Evolutionary conservation across 1,140 invertebrate species (phyloP).

Genomic region (Heliconius congener): DNA sequence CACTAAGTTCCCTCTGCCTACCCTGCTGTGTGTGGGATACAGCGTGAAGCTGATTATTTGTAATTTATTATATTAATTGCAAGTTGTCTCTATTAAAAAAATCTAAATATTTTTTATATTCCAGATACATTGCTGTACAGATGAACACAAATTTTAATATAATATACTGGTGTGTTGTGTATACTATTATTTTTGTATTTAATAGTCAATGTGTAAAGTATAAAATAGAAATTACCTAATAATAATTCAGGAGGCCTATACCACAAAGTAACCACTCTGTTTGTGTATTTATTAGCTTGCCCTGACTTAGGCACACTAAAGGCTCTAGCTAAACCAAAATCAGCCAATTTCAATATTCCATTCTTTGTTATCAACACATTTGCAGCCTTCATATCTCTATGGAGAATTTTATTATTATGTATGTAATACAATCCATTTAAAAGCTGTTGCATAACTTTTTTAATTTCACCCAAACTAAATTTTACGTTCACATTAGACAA

Average conservation of each 20-base stretch:
- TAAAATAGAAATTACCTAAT: slow-evolving; percentile 53
- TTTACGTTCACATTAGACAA: slow-evolving; percentile 98
- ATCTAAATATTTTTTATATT: too few species aligned
- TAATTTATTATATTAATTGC: too few species aligned
- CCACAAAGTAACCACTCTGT: slow-evolving; percentile 98
- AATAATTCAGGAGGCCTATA: slow-evolving; percentile 93
- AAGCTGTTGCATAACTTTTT: slow-evolving; percentile 98
- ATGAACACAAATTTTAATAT: too few species aligned
- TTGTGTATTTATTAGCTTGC: slow-evolving; percentile 95
- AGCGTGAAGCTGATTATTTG: too few species aligned
- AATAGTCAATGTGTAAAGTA: neutral
- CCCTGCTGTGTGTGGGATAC: too few species aligned
- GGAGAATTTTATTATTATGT: slow-evolving; percentile 97
- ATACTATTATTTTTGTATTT: too few species aligned
- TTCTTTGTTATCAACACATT: slow-evolving; percentile 99
- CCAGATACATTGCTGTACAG: too few species aligned
- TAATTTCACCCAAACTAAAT: slow-evolving; percentile 98
- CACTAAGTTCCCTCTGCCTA: too few species aligned
- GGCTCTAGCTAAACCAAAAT: slow-evolving; percentile 95
- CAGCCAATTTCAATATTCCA: slow-evolving; percentile 96
- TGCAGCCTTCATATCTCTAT: slow-evolving; percentile 99
- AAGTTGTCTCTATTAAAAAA: too few species aligned
- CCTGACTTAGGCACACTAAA: slow-evolving; percentile 95
- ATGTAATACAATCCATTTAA: slow-evolving; percentile 98
- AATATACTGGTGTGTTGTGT: too few species aligned